Evolutionary conservation across 2,113 vertebrate genomes (phyloP), one percentile per base, ranked within the genome.

Genomic region (Vireo altiloquus): DNA sequence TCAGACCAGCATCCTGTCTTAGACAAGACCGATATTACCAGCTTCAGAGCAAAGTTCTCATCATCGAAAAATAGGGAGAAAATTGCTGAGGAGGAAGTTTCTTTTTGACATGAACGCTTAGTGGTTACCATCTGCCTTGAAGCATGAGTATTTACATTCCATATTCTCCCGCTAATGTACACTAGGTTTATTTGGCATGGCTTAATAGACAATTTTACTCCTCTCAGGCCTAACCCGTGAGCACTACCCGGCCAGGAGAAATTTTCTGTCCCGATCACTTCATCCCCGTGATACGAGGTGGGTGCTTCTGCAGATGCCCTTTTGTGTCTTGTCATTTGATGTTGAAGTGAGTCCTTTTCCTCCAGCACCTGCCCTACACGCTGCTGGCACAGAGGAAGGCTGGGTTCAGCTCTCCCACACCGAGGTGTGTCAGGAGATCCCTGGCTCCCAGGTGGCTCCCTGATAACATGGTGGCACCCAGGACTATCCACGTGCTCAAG

Each of bases 91-190:
- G 68, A 86, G 93, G 93, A 96, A 95, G 86, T 94, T 95, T 87
- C 93, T 71, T 93, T 94, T 92, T 89, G 76, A 94, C 76, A 92
- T 9, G 3, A 68, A 76, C 72, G 89, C 60, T 97, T 96, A 96
- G 95, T 96, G 96, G 95, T 93, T 76, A 35, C 76, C n/a, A 92
- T 95, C 68, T 78, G 80, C 92, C 88, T 84, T 90, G 72, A 89
- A 96, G 71, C 90, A 94, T 79, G 57, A 87, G 80, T 81, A 96
- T 97, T 96, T 96, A 89, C 90, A 95, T 96, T 94, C 95, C 88
- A 65, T 87, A 69, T 87, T 71, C 83, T 89, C 61, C 88, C 20
- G 0, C 83, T 90, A 92, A 89, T 89, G 93, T 78, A 72, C 82
- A 56, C 69, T 28, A 81, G 65, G 86, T 76, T 93, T 96, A 90